A percentile compares a stretch with the other conserved stretches of the same genome.
Evolutionary conservation across 2,797 vertebrate genomes (phyloP).

Genomic region (Holocentrus rufus): DNA sequence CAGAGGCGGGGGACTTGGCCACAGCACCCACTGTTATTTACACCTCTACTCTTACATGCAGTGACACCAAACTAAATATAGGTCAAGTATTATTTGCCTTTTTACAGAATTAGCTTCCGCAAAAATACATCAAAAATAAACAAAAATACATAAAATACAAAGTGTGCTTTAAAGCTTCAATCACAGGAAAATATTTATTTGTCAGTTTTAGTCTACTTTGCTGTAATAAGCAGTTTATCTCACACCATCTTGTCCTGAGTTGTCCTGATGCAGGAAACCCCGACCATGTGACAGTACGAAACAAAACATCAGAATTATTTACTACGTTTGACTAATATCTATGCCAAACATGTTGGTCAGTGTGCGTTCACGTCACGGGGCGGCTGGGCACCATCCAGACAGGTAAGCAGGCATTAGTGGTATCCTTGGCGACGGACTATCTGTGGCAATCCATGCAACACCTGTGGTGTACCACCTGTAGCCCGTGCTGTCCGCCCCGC

Average conservation of each 20-base stretch:
- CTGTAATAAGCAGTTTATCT: not conserved
- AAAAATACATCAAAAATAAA: not conserved
- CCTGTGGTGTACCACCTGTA: slow-evolving; percentile 58
- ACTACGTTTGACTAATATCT: not conserved
- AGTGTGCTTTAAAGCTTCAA: not conserved
- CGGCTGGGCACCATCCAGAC: slow-evolving; percentile 18
- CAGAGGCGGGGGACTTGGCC: slow-evolving; percentile 60
- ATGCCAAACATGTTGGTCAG: not conserved
- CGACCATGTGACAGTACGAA: not conserved
- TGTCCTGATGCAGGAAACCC: not conserved
- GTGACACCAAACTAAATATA: slow-evolving; percentile 30
- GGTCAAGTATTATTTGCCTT: slow-evolving; percentile 7
- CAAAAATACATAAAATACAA: not conserved
- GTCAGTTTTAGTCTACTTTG: not conserved
- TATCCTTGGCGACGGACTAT: slow-evolving; percentile 50
- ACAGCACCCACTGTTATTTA: slow-evolving; percentile 47
- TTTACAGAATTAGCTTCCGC: slow-evolving; percentile 13
- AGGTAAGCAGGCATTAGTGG: slow-evolving; percentile 40
- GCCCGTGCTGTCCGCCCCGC: slow-evolving; percentile 32
- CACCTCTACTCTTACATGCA: slow-evolving; percentile 42
- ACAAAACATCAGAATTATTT: not conserved
- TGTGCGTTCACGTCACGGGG: slow-evolving; percentile 1
- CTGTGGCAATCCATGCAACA: slow-evolving; percentile 36
- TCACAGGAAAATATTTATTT: not conserved
- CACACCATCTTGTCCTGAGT: no score